phyloP scores from a whole-genome alignment of 2,113 vertebrate species.

The Varanus komodoensis region DNA sequence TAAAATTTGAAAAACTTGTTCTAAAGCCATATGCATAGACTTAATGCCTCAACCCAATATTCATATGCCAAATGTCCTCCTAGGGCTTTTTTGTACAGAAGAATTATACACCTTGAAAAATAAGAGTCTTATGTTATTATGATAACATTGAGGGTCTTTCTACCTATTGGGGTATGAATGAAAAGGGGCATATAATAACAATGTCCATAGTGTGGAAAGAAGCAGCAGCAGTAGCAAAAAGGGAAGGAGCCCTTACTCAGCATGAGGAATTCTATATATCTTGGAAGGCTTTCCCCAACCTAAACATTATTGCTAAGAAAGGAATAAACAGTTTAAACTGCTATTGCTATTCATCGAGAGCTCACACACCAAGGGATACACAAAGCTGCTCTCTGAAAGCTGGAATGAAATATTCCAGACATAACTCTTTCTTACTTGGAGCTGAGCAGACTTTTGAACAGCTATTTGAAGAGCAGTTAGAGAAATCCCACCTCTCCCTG shows the following conservation, averaged over 20 bases:
- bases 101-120: constrained; percentile 79
- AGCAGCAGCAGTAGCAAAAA: constrained; percentile 63
- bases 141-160: constrained; percentile 77
- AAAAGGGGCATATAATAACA: constrained; percentile 69
- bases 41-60: constrained; percentile 61
- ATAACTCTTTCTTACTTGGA: constrained; percentile 59
- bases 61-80: constrained; percentile 76
- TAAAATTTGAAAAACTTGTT: constrained; percentile 75
- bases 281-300: constrained; percentile 82
- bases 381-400: constrained; percentile 66
- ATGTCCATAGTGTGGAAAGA: constrained; percentile 72
- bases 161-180: constrained; percentile 66
- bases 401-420: constrained; percentile 67
- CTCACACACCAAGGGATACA: constrained; percentile 60
- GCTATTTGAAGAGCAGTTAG: constrained; percentile 54
- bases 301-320: constrained; percentile 84
- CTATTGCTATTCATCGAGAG: constrained; percentile 64
- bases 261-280: constrained; percentile 81
- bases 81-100: constrained; percentile 78
- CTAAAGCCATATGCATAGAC: constrained; percentile 71
- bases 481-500: constrained; percentile 35
- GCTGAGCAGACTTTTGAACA: constrained; percentile 35
- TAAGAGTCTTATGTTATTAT: constrained; percentile 73
- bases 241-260: constrained; percentile 81
- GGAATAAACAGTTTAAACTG: constrained; percentile 76